Conservation (phyloP, 2,113 vertebrate genomes). For the Seriola dumerili region DNA sequence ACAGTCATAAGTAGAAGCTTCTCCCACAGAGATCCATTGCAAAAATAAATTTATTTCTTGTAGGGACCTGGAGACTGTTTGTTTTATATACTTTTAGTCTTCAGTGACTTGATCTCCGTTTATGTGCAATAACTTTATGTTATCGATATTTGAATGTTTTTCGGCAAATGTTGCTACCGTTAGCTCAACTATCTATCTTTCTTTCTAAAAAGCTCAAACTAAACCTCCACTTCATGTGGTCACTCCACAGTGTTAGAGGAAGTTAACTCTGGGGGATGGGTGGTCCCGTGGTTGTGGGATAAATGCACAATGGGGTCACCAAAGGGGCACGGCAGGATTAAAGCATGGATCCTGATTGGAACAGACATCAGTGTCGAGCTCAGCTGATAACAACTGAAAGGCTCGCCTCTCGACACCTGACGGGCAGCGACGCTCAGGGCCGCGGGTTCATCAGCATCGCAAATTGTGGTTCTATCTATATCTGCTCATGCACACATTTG, state of each 20-base stretch:
- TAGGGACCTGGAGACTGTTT: too few species aligned
- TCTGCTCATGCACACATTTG: neutral
- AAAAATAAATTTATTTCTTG: too few species aligned
- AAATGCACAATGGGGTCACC: neutral
- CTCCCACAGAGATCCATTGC: too few species aligned
- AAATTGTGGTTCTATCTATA: slow-evolving; percentile 20
- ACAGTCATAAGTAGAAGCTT: too few species aligned
- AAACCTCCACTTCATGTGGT: too few species aligned
- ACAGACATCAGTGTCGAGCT: neutral
- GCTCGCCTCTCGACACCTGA: slow-evolving; percentile 2
- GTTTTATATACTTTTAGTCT: too few species aligned
- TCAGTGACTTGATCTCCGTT: too few species aligned
- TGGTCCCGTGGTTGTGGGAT: neutral
- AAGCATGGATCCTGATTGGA: slow-evolving; percentile 16
- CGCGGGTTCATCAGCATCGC: slow-evolving; percentile 51
- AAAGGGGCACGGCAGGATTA: neutral
- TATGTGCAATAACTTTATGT: too few species aligned
- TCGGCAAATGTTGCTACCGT: too few species aligned
- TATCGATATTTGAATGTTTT: too few species aligned
- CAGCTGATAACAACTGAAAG: slow-evolving; percentile 9
- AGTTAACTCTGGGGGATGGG: neutral
- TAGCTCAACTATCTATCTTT: too few species aligned
- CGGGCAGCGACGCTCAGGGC: slow-evolving; percentile 10
- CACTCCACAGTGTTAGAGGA: neutral
- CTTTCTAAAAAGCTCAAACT: too few species aligned